Evolutionary conservation across 1,140 invertebrate species (phyloP).

Genomic region (Ceratina calcarata): DNA sequence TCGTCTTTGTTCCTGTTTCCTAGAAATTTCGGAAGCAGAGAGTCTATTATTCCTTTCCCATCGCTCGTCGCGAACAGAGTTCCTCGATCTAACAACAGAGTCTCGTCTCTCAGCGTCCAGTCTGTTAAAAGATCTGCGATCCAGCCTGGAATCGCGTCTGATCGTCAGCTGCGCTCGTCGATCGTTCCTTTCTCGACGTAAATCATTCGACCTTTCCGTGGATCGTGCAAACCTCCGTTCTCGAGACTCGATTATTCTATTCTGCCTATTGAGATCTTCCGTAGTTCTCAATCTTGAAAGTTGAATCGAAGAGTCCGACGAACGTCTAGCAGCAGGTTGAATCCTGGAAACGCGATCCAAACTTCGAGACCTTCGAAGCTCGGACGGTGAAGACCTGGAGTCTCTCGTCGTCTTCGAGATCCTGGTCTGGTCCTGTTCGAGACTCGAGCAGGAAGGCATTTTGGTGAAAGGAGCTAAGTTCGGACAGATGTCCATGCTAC

Average conservation of each 20-base stretch:
- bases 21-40: neutral
- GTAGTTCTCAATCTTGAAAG: neutral
- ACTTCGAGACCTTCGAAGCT: constrained; percentile 7
- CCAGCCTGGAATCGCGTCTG: constrained; percentile 9
- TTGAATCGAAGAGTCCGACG: neutral
- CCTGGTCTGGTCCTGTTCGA: neutral
- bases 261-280: neutral
- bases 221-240: constrained; percentile 23
- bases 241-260: neutral
- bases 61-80: neutral
- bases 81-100: too few relatives aligned
- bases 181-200: neutral
- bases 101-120: neutral
- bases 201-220: neutral
- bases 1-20: too few relatives aligned
- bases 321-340: neutral
- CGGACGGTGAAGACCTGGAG: neutral
- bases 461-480: constrained; percentile 60
- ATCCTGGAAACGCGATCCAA: constrained; percentile 23
- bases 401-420: neutral
- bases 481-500: constrained; percentile 73
- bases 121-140: neutral
- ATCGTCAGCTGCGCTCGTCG: constrained; percentile 1
- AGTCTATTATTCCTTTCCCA: constrained; percentile 14
- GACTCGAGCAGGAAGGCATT: constrained; percentile 19